Evolutionary conservation across 2,888 invertebrate species (phyloP).

Genomic region (Tetranychus piercei): DNA sequence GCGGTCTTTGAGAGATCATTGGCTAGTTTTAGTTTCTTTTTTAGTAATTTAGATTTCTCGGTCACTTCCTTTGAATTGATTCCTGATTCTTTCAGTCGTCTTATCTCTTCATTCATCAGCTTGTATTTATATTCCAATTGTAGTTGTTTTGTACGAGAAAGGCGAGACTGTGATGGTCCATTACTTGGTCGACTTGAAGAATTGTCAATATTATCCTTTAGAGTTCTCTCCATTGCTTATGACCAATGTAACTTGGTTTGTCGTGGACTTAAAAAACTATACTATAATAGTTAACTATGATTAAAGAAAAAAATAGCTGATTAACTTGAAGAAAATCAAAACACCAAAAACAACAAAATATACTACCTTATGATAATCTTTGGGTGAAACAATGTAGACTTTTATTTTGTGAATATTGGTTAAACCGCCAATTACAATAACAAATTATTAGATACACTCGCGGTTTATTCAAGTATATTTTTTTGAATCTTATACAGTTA

Average conservation of each 20-base stretch:
- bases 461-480: too few species aligned
- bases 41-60: not conserved
- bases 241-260: too few species aligned
- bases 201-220: not conserved
- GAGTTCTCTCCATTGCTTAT: not conserved
- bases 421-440: too few species aligned
- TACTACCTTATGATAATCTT: slow-evolving; percentile 15
- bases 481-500: too few species aligned
- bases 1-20: not conserved
- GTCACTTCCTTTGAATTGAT: not conserved
- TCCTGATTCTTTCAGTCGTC: not conserved
- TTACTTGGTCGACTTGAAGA: not conserved
- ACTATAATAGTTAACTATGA: too few species aligned
- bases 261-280: too few species aligned
- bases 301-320: too few species aligned
- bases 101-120: not conserved
- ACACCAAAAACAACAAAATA: too few species aligned
- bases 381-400: too few species aligned
- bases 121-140: not conserved
- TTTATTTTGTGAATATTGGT: too few species aligned
- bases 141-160: not conserved
- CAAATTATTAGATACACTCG: too few species aligned
- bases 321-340: too few species aligned
- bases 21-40: not conserved
- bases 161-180: not conserved